phyloP scores from a whole-genome alignment of 2,113 vertebrate genomes.

The Bos javanicus region DNA sequence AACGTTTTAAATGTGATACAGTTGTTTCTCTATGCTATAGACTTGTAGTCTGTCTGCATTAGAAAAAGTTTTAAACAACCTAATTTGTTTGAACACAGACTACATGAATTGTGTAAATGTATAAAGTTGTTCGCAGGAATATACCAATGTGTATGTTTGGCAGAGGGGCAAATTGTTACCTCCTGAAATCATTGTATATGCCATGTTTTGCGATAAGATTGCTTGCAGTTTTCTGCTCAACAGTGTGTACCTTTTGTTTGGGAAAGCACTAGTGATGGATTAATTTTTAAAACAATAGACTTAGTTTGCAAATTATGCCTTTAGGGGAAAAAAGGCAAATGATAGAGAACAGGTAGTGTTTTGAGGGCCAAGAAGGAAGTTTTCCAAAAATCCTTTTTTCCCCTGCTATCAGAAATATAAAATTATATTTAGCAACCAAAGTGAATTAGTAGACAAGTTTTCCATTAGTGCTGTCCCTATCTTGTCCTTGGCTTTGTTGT shows the following conservation, averaged over 20 bases:
- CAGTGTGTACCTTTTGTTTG: conserved; percentile 79
- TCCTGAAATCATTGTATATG: conserved; percentile 80
- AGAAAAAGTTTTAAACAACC: conserved; percentile 70
- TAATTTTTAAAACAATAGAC: conserved; percentile 16
- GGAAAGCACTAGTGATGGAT: conserved; percentile 82
- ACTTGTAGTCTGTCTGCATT: conserved; percentile 75
- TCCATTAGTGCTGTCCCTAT: conserved; percentile 79
- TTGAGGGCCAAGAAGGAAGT: conserved; percentile 54
- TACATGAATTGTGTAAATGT: conserved; percentile 83
- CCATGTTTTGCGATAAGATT: conserved; percentile 82
- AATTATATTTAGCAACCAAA: conserved; percentile 40
- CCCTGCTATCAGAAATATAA: conserved; percentile 29
- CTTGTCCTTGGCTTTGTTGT: conserved; percentile 68
- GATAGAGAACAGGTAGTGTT: conserved; percentile 53
- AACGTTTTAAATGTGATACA: conserved; percentile 72
- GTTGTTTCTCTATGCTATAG: conserved; percentile 74
- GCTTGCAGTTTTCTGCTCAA: conserved; percentile 81
- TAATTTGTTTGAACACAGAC: conserved; percentile 90
- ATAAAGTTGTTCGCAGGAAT: conserved; percentile 81
- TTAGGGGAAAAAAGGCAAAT: conserved; percentile 4
- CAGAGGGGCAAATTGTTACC: conserved; percentile 79
- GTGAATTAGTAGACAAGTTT: conserved; percentile 51
- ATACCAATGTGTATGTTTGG: conserved; percentile 82
- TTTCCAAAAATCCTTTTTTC: conserved; percentile 14
- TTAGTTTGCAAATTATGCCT: conserved; percentile 46